phyloP scores from a whole-genome alignment of 2,888 invertebrate species.

The Drosophila merina region DNA sequence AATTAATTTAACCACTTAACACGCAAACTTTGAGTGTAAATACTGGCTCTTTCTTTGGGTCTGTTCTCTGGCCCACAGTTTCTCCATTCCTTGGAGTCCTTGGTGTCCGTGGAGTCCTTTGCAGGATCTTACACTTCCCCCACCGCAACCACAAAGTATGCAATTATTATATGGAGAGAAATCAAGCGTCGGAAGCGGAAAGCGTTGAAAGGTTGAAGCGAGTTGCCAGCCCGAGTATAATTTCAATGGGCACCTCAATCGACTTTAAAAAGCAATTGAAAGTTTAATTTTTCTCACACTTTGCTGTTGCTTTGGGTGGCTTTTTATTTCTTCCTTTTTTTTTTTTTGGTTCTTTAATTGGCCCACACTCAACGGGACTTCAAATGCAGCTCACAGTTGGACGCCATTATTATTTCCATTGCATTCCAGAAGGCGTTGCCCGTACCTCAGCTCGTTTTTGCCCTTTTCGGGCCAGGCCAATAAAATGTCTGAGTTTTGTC shows the following conservation, averaged over 20 bases:
- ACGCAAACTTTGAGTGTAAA: conserved; percentile 76
- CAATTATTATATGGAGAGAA: conserved; percentile 72
- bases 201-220: conserved; percentile 9
- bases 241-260: conserved; percentile 66
- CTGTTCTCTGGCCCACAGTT: not conserved
- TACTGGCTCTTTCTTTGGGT: conserved; percentile 50
- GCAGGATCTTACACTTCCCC: conserved; percentile 20
- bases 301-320: conserved; percentile 11
- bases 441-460: conserved; percentile 15
- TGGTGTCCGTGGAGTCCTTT: not conserved
- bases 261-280: conserved; percentile 70
- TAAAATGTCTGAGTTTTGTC: conserved; percentile 61
- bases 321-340: conserved; percentile 2
- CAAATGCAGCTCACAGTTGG: conserved; percentile 51
- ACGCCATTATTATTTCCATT: conserved; percentile 61
- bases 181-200: conserved; percentile 50
- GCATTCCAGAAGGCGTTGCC: conserved; percentile 34
- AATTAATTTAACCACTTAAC: conserved; percentile 78
- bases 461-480: conserved; percentile 47
- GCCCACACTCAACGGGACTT: conserved; percentile 56
- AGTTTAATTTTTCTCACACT: conserved; percentile 34
- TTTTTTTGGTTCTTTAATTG: conserved; percentile 63
- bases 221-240: conserved; percentile 35
- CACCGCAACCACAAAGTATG: conserved; percentile 62
- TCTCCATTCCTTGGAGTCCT: conserved; percentile 5